Conservation (phyloP, 2,113 vertebrate genomes). For the Cyanoliseus patagonus region DNA sequence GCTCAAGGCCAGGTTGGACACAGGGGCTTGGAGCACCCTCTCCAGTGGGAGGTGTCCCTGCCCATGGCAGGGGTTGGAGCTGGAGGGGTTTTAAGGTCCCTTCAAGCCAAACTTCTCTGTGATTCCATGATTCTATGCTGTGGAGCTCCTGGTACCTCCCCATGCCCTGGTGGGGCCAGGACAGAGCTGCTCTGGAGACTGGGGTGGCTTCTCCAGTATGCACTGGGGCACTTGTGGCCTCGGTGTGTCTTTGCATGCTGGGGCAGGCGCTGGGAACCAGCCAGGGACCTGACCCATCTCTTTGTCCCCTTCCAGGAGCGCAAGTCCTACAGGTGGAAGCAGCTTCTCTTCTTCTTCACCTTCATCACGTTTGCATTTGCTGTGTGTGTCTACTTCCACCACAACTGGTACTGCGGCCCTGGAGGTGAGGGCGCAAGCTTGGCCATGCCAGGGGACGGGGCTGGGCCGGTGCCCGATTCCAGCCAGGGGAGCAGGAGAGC, state of each 20-base stretch:
- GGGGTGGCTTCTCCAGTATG: neutral
- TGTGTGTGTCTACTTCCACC: constrained; percentile 84
- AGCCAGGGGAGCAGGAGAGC: neutral
- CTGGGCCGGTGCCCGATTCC: neutral
- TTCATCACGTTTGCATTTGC: constrained; percentile 76
- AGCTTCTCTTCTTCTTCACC: constrained; percentile 86
- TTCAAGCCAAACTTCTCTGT: neutral
- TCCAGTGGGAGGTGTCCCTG: neutral
- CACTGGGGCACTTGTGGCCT: neutral
- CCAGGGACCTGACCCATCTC: neutral
- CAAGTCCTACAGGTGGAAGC: constrained; percentile 87
- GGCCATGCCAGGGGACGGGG: neutral
- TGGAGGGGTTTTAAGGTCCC: neutral
- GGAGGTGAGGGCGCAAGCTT: constrained; percentile 79
- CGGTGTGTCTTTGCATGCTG: rapidly evolving
- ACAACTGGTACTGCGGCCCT: constrained; percentile 88
- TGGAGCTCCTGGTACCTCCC: neutral
- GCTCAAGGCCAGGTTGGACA: too few relatives aligned
- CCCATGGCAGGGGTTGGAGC: too few relatives aligned
- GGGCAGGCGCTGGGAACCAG: neutral
- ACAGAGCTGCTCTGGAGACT: neutral
- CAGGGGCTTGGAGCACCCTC: too few relatives aligned
- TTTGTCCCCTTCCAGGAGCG: constrained; percentile 76
- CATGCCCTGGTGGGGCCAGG: neutral
- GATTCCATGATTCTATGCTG: neutral